These are phyloP conservation scores for Stenoptilia bipunctidactyla DNA, from an alignment of 2,888 invertebrate species.

Conservation along the genomic window DNA sequence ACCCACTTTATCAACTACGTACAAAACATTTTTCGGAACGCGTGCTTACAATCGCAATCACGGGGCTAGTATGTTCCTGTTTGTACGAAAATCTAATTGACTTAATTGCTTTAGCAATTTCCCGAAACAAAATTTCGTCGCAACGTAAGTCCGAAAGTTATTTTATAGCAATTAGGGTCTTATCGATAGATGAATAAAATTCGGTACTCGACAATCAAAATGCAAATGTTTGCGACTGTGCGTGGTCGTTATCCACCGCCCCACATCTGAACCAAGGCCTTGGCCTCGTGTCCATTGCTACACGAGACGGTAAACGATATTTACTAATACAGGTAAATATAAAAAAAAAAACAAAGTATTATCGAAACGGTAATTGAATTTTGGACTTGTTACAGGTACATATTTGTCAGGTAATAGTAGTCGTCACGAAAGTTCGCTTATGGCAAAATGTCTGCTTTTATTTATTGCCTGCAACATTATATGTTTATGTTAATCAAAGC, in stretches of 20 bases:
- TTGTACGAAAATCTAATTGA: constrained; percentile 11
- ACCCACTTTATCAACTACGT: too few relatives aligned
- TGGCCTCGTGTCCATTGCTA: constrained; percentile 29
- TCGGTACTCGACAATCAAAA: constrained; percentile 46
- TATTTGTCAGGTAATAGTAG: too few relatives aligned
- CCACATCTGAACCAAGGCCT: constrained; percentile 64
- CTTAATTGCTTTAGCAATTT: constrained; percentile 29
- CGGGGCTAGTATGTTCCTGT: constrained; percentile 2
- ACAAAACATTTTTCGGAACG: background rate
- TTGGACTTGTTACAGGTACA: too few relatives aligned
- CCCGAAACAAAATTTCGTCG: constrained; percentile 20
- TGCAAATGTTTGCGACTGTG: constrained; percentile 49
- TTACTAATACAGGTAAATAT: constrained; percentile 15
- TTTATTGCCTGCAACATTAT: too few relatives aligned
- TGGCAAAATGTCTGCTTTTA: too few relatives aligned
- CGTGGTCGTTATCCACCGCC: constrained; percentile 58
- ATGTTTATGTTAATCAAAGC: too few relatives aligned
- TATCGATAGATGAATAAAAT: constrained; percentile 26
- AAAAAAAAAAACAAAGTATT: background rate
- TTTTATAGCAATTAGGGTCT: constrained; percentile 47
- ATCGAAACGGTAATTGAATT: too few relatives aligned
- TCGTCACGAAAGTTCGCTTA: too few relatives aligned
- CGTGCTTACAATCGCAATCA: constrained; percentile 1
- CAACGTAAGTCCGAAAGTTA: constrained; percentile 27
- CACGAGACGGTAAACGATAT: background rate